These are phyloP conservation scores for Gadopsis bispinosus DNA, from an alignment of 2,797 vertebrate genomes.

Conservation along the genomic window DNA sequence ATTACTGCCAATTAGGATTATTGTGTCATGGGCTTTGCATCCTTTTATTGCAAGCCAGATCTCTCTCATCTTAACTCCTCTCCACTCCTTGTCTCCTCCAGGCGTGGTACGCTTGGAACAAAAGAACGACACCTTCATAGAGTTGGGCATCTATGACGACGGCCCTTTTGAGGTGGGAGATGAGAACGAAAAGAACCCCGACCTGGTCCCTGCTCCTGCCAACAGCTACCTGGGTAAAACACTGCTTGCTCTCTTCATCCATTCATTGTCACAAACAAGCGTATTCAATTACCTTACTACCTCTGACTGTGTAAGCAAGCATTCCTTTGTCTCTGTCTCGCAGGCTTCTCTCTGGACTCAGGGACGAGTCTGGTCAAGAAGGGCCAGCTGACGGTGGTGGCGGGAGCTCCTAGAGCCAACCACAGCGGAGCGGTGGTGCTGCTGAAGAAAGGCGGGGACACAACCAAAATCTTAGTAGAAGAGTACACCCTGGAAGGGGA, in stretches of 20 bases:
- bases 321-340: slow-evolving; percentile 31
- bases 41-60: slow-evolving; percentile 2
- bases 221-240: slow-evolving; percentile 97
- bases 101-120: slow-evolving; percentile 94
- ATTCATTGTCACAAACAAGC: not conserved
- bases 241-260: not conserved
- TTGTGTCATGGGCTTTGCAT: slow-evolving; percentile 22
- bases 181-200: slow-evolving; percentile 83
- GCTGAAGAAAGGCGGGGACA: slow-evolving; percentile 80
- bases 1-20: slow-evolving; percentile 3
- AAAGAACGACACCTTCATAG: slow-evolving; percentile 89
- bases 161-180: slow-evolving; percentile 95
- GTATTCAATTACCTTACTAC: not conserved
- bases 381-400: slow-evolving; percentile 91
- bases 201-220: slow-evolving; percentile 89
- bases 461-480: slow-evolving; percentile 49
- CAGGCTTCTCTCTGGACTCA: slow-evolving; percentile 97
- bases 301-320: slow-evolving; percentile 3
- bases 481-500: slow-evolving; percentile 91
- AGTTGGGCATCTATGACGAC: slow-evolving; percentile 87
- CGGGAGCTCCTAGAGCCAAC: slow-evolving; percentile 95
- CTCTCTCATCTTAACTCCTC: not conserved
- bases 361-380: slow-evolving; percentile 88
- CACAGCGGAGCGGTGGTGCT: slow-evolving; percentile 95
- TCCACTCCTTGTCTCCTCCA: slow-evolving; percentile 62